phyloP scores from a whole-genome alignment of 1,140 invertebrate species.

The Polypedilum vanderplanki region DNA sequence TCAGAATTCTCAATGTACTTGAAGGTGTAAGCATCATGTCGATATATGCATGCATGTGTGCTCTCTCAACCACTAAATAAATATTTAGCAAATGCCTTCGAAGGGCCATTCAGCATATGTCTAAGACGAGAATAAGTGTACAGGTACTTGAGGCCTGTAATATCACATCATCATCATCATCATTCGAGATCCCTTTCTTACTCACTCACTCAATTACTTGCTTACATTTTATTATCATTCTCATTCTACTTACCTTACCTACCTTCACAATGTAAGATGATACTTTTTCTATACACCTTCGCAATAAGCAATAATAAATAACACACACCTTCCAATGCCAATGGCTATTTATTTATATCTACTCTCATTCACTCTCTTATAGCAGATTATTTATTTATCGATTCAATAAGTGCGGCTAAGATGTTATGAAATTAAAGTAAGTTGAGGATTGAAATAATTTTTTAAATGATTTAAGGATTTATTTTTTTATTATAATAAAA shows the following conservation, averaged over 20 bases:
- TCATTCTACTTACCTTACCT: neutral
- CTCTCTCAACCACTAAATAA: neutral
- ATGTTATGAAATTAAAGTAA: no score
- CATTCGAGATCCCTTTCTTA: neutral
- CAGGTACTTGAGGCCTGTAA: slow-evolving; percentile 16
- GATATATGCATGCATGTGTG: neutral
- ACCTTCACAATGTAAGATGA: neutral
- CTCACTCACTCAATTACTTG: neutral
- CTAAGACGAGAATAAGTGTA: neutral
- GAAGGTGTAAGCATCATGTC: no score
- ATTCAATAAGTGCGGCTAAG: neutral
- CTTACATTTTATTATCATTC: neutral
- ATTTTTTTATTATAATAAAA: no score
- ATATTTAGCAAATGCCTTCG: neutral
- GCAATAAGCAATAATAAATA: neutral
- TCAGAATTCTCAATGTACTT: neutral
- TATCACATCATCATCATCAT: slow-evolving; percentile 6
- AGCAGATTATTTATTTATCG: slow-evolving; percentile 8
- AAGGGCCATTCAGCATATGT: neutral
- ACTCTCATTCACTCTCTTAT: neutral
- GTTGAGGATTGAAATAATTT: no score
- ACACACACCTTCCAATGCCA: neutral
- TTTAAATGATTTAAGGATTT: no score
- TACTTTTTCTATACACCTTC: neutral
- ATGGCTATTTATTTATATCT: neutral